Conservation (phyloP, 1,140 invertebrate genomes). For the Battus philenor region DNA sequence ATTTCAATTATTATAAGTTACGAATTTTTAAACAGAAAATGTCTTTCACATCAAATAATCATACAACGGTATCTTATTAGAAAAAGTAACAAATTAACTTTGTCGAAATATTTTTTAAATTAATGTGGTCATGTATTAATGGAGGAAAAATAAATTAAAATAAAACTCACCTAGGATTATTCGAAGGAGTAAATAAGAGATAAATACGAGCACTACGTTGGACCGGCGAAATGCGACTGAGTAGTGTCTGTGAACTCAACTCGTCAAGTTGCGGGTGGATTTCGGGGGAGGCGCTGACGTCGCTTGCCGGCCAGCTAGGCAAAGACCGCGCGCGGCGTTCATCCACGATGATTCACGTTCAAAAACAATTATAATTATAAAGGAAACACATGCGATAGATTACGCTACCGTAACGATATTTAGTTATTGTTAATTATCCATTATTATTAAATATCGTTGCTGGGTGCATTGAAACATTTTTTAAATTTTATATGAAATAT, state of each 20-base stretch:
- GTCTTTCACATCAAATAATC: too few species aligned
- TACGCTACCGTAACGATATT: neutral
- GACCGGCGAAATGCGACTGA: conserved; percentile 50
- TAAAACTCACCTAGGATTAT: conserved; percentile 46
- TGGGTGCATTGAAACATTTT: too few species aligned
- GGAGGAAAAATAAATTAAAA: conserved; percentile 19
- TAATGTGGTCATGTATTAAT: too few species aligned
- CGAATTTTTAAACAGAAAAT: too few species aligned
- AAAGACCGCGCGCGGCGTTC: too few species aligned
- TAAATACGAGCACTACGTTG: conserved; percentile 40
- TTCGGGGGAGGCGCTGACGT: conserved; percentile 32
- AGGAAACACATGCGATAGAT: conserved; percentile 15
- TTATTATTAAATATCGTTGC: too few species aligned
- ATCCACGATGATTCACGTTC: conserved; percentile 43
- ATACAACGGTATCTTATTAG: too few species aligned
- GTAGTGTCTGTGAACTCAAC: conserved; percentile 11
- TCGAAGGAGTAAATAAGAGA: conserved; percentile 30
- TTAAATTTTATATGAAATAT: too few species aligned
- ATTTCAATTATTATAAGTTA: too few species aligned
- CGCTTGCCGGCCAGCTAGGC: conserved; percentile 13
- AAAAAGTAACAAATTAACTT: too few species aligned
- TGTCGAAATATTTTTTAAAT: too few species aligned
- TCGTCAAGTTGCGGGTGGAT: conserved; percentile 31
- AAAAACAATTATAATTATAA: conserved; percentile 23
- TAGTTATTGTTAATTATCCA: too few species aligned